Percentiles rank a stretch among this genome's conserved stretches.
These are phyloP conservation scores for Bombus breviceps DNA, from an alignment of 1,140 invertebrate species.

Conservation along the genomic window DNA sequence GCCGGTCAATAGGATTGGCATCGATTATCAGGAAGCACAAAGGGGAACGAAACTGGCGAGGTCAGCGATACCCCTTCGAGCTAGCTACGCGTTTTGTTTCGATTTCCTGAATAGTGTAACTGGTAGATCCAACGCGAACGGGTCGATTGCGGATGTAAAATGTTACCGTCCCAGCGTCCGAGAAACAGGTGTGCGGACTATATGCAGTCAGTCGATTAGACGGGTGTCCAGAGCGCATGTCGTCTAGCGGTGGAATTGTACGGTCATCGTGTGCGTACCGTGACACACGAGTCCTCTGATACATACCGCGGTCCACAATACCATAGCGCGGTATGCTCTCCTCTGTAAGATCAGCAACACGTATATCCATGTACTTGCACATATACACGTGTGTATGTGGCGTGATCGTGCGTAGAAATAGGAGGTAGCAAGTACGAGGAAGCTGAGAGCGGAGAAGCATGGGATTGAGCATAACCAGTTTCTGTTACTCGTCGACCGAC, in stretches of 20 bases:
- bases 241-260: conserved; percentile 56
- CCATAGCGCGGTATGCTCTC: not conserved
- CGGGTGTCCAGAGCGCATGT: conserved; percentile 63
- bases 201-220: conserved; percentile 64
- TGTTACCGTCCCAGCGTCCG: conserved; percentile 44
- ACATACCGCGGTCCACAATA: conserved; percentile 12
- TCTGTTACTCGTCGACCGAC: conserved; percentile 34
- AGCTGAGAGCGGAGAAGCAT: conserved; percentile 41
- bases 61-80: conserved; percentile 29
- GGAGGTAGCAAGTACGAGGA: conserved; percentile 35
- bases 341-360: not conserved
- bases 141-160: conserved; percentile 59
- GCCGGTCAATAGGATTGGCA: not conserved
- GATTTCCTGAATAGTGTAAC: conserved; percentile 45
- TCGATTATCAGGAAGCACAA: conserved; percentile 38
- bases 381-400: not conserved
- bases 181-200: conserved; percentile 62
- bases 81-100: conserved; percentile 42
- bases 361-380: too few relatives aligned
- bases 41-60: conserved; percentile 10
- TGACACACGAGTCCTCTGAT: conserved; percentile 38
- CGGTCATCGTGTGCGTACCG: conserved; percentile 37
- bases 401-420: not conserved
- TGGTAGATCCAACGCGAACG: conserved; percentile 35
- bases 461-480: conserved; percentile 61